Conservation (phyloP, 2,888 invertebrate species). For the Aethes cnicana region DNA sequence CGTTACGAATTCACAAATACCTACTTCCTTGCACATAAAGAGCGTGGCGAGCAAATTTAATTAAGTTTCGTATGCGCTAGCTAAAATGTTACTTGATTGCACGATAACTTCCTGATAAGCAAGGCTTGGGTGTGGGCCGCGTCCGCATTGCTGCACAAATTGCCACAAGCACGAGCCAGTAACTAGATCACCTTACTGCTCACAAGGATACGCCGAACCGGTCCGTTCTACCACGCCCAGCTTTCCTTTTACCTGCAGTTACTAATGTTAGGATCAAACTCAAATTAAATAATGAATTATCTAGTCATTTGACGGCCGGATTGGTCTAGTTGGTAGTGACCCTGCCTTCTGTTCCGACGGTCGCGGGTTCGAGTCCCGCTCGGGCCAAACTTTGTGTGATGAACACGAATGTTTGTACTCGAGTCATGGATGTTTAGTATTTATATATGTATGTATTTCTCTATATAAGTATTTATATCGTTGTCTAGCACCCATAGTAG, state of each 20-base stretch:
- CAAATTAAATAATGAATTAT: conserved; percentile 42
- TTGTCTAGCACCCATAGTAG: too few species aligned
- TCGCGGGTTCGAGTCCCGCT: too few species aligned
- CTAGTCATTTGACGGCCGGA: too few species aligned
- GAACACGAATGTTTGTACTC: too few species aligned
- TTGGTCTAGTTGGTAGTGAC: too few species aligned
- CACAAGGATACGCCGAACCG: conserved; percentile 69
- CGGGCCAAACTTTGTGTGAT: too few species aligned
- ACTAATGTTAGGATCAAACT: conserved; percentile 42
- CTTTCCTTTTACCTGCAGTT: conserved; percentile 68
- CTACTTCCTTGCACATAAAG: too few species aligned
- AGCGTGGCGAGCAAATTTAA: background rate
- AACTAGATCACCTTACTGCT: conserved; percentile 75
- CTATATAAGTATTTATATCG: too few species aligned
- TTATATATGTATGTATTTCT: too few species aligned
- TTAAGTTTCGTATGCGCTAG: conserved; percentile 3
- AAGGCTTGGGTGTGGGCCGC: conserved; percentile 63
- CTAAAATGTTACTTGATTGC: conserved; percentile 31
- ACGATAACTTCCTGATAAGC: conserved; percentile 62
- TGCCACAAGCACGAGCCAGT: conserved; percentile 39
- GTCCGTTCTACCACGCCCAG: conserved; percentile 68
- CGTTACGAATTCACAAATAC: too few species aligned
- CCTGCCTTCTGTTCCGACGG: too few species aligned
- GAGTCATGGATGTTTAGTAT: too few species aligned
- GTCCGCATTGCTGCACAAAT: conserved; percentile 73